phyloP scores from a whole-genome alignment of 2,797 vertebrate genomes.

The Macropodus opercularis region DNA sequence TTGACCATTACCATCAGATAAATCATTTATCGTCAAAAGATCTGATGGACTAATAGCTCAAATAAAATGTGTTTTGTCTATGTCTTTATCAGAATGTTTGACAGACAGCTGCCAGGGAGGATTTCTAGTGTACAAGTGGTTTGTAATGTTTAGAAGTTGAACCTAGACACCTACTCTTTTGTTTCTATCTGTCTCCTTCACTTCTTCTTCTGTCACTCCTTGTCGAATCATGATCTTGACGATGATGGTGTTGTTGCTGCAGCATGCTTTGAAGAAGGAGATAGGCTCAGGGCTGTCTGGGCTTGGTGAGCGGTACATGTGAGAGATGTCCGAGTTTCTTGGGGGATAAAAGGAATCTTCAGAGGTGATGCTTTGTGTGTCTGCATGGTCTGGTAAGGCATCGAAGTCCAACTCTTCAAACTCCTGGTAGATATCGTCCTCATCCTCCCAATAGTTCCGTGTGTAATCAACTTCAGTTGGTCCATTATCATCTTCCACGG shows the following conservation, averaged over 20 bases:
- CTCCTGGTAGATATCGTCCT: constrained; percentile 83
- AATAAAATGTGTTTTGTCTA: no score
- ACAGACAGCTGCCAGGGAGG: no score
- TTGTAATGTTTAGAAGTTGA: no score
- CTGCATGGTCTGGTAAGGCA: constrained; percentile 79
- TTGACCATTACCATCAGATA: no score
- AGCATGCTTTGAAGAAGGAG: constrained; percentile 90
- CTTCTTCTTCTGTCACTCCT: constrained; percentile 86
- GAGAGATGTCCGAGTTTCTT: constrained; percentile 30
- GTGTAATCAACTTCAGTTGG: constrained; percentile 55
- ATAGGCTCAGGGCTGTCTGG: constrained; percentile 81
- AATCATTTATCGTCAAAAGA: no score
- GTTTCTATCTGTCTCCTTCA: constrained; percentile 90
- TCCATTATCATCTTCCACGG: constrained; percentile 1
- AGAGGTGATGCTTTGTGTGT: constrained; percentile 85
- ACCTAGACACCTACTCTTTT: constrained; percentile 85
- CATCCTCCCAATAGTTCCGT: constrained; percentile 77
- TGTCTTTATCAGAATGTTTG: no score
- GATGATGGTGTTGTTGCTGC: constrained; percentile 88
- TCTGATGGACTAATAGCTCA: no score
- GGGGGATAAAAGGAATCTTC: constrained; percentile 94
- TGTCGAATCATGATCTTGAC: constrained; percentile 90
- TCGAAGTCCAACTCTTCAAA: constrained; percentile 88
- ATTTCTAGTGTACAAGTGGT: no score
- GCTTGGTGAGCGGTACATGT: constrained; percentile 32